A percentile compares a stretch with the other conserved stretches of the same genome.
Conservation (phyloP, 2,888 invertebrate genomes). For the Serripes groenlandicus region DNA sequence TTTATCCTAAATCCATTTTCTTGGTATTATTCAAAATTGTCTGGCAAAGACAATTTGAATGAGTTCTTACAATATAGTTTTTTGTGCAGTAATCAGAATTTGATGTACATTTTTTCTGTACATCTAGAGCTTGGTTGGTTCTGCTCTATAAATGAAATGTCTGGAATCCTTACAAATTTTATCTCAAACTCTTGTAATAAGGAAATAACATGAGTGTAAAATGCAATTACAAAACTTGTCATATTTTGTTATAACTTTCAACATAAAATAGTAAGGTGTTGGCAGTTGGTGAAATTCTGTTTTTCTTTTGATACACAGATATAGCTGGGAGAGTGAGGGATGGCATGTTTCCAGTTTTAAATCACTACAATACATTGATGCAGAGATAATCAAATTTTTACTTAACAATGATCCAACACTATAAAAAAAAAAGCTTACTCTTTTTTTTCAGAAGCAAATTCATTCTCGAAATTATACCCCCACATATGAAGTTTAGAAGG, state of each 20-base stretch:
- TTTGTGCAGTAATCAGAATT: no score
- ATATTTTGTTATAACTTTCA: conserved; percentile 21
- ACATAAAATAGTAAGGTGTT: conserved; percentile 27
- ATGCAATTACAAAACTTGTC: conserved; percentile 30
- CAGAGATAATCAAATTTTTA: no score
- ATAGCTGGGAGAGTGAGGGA: not conserved
- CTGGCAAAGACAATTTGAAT: no score
- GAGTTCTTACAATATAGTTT: no score
- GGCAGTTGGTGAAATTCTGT: conserved; percentile 6
- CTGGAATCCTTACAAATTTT: conserved; percentile 9
- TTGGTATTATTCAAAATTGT: no score
- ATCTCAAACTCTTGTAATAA: not conserved
- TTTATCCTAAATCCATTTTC: no score
- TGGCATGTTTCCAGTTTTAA: not conserved
- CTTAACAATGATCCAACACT: no score
- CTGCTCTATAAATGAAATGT: conserved; percentile 16
- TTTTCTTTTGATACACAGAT: not conserved
- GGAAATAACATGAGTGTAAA: conserved; percentile 23
- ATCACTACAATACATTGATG: not conserved
- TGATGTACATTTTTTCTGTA: no score
- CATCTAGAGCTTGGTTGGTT: not conserved
- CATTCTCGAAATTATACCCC: no score
- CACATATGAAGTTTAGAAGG: no score
- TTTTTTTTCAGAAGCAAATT: no score
- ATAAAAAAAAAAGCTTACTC: no score